Percentiles rank a stretch among this genome's conserved stretches.
These are phyloP conservation scores for Penaeus indicus DNA, from an alignment of 1,140 invertebrate genomes.

Conservation along the genomic window DNA sequence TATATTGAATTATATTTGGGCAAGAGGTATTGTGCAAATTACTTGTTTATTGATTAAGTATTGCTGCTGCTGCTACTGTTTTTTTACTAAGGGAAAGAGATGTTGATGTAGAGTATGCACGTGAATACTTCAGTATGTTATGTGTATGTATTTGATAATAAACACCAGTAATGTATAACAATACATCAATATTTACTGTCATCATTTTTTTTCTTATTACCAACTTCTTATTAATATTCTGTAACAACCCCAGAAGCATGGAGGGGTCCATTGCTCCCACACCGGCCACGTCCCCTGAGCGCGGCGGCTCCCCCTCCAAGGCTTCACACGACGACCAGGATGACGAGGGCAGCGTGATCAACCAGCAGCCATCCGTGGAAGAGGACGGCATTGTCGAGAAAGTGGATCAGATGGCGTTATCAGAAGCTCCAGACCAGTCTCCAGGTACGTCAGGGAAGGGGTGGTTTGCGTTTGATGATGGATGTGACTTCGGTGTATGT, in stretches of 20 bases:
- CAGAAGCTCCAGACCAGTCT: slow-evolving; percentile 39
- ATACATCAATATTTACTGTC: neutral
- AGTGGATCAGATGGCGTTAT: slow-evolving; percentile 30
- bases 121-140: no score
- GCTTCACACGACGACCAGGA: slow-evolving; percentile 10
- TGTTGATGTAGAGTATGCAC: no score
- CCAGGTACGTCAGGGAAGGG: slow-evolving; percentile 36
- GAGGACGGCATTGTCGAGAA: slow-evolving; percentile 55
- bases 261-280: slow-evolving; percentile 64
- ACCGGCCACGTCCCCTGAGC: slow-evolving; percentile 62
- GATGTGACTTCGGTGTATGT: neutral
- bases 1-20: no score
- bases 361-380: slow-evolving; percentile 45
- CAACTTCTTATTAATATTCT: neutral
- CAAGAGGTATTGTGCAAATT: no score
- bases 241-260: slow-evolving; percentile 22
- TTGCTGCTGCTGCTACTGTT: no score
- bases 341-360: slow-evolving; percentile 19
- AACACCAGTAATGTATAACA: no score
- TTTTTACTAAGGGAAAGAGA: no score
- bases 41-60: no score
- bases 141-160: no score
- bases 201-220: neutral
- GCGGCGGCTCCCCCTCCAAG: slow-evolving; percentile 34
- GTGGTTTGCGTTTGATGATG: neutral